Base-by-base conservation (phyloP, 2,888 invertebrate species). In the Scrobipalpa atriplicella region DNA sequence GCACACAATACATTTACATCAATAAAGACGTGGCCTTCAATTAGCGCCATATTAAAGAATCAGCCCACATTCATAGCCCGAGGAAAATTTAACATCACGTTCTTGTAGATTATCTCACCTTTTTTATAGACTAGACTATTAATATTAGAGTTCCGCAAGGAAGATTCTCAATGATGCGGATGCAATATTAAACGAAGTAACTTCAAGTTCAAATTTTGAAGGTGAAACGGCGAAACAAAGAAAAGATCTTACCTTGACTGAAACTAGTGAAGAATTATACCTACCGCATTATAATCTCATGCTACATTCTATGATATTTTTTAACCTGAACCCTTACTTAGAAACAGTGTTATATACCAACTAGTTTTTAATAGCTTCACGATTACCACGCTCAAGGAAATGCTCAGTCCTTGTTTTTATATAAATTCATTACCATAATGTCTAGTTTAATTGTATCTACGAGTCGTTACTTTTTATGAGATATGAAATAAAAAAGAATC, bases 321-420 rank as follows among this genome's bases (percentile, higher is more conserved):
- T 43, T 43, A 3, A 13, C 43, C 43, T 43, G 43, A 2, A 43
- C 29, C 29, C 13, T 10, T 11, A 43, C 43, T 43, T 13, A 52
- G 2, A 10, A 54, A 11, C 54, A 54, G 54, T 54, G 21, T 19
- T n/a, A 36, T 21, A 19, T 9, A 21, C 54, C 54, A 54, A 54
- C 54, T 29, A 21, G 54, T 54, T 54, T 19, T 62, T 29, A 51
- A 60, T 51, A 38, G 36, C 64, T 62, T 38, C 58, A 58, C 47
- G 62, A 82, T 85, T 86, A 83, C 80, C 84, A 83, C 82, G 78
- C 81, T 84, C 81, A 85, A 84, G 85, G 83, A 86, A 87, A 86
- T 85, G 77, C 72, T 75, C 70, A 76, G 69, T 80, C 79, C 84
- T 83, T 83, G 81, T 83, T 81, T 71, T 72, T 80, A 79, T 78